Conservation (phyloP, 2,888 invertebrate genomes). For the Eubasilissa splendida region DNA sequence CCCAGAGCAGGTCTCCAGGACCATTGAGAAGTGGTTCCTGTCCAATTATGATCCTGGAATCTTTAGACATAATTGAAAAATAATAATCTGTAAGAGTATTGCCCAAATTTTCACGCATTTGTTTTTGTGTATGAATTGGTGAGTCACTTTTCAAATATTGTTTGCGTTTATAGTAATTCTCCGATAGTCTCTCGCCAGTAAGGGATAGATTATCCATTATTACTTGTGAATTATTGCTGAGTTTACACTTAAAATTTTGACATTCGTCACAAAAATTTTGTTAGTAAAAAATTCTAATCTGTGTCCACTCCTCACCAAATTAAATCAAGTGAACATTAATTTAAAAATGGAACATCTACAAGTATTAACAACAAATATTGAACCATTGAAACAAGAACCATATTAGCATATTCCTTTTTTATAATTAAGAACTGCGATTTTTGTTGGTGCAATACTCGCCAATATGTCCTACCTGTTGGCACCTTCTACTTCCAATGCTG, state of each 20-base stretch:
- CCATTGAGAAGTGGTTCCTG: slow-evolving; percentile 38
- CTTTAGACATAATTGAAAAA: slow-evolving; percentile 24
- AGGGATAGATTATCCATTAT: not conserved
- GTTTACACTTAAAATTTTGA: not conserved
- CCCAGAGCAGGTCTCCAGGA: slow-evolving; percentile 45
- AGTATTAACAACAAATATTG: no score
- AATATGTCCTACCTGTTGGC: no score
- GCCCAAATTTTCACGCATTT: slow-evolving; percentile 29
- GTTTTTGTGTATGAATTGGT: slow-evolving; percentile 28
- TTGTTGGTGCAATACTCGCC: no score
- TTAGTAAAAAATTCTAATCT: no score
- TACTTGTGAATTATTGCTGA: not conserved
- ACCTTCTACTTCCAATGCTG: no score
- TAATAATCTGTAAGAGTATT: slow-evolving; percentile 21
- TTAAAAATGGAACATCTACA: no score
- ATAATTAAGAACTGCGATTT: no score
- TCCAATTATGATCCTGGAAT: slow-evolving; percentile 23
- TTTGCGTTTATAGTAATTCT: slow-evolving; percentile 40
- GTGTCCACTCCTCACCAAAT: no score
- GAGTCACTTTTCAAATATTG: slow-evolving; percentile 29
- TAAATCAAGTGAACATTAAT: no score
- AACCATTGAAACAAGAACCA: no score
- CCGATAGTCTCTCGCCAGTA: slow-evolving; percentile 29
- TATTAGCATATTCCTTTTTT: no score
- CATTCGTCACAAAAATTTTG: not conserved